Evolutionary conservation across 2,888 invertebrate species (phyloP), one percentile per base, ranked within the genome.

Genomic region (Dexiosoma caninum): DNA sequence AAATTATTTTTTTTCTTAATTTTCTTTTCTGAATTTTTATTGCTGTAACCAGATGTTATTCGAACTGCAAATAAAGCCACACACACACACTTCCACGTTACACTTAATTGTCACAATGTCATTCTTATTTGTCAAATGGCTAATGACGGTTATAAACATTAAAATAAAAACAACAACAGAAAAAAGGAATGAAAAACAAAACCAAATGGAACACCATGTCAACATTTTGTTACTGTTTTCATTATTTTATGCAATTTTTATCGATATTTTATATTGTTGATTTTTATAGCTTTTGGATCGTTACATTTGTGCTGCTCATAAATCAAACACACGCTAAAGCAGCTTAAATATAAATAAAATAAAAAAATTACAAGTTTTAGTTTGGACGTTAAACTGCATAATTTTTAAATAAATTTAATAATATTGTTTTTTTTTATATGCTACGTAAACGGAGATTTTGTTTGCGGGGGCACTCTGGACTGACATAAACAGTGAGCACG

Each of bases 251-350:
- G 8, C 32, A 27, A 53, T 2, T 21, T 19, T 19, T 55, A 40
- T 62, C 12, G 37, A 55, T 30, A n/a, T 44, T 37, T 64, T 40
- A 49, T 69, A 35, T 51, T 57, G 40, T n/a, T 66, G 32, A 49
- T 59, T 80, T 77, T 75, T 75, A 80, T 60, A 71, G 66, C 64
- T 59, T 59, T 42, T 59, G 53, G 64, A 64, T 71, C 70, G 75
- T 76, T 60, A 75, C 75, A 19, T 60, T 60, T 60, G 44, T 60
- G 27, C 3, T 66, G 46, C 44, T 66, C 70, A 66, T 75, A 80
- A 80, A 80, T 76, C 59, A 46, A 49, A 60, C 37, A 67, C 59
- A 46, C 57, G 14, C 44, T 37, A 66, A 60, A 37, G 21, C 37
- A 49, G 49, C 19, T 3, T n/a, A 5, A 23, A 44, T 0, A 53